These are phyloP conservation scores for Cavia aperea DNA, from an alignment of 2,113 vertebrate species.

Conservation along the genomic window DNA sequence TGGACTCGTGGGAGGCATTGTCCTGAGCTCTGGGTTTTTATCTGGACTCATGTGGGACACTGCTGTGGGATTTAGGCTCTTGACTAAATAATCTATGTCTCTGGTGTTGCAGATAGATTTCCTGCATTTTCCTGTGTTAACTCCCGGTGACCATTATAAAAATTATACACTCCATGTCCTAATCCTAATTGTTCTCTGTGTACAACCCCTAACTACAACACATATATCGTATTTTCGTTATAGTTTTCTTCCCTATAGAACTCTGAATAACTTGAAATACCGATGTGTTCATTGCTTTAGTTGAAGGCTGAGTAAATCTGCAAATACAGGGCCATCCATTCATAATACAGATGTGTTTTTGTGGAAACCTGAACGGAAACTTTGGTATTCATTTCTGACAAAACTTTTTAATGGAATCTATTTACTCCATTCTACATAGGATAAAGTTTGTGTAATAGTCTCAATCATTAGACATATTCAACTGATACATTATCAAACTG, in stretches of 20 bases:
- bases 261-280: conserved; percentile 5
- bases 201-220: too few species aligned
- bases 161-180: too few species aligned
- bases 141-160: too few species aligned
- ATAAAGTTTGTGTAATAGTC: neutral
- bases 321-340: neutral
- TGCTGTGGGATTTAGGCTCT: too few species aligned
- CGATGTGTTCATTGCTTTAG: neutral
- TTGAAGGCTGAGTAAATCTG: conserved; percentile 9
- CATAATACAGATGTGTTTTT: neutral
- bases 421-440: neutral
- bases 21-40: too few species aligned
- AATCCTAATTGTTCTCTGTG: too few species aligned
- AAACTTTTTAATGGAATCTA: neutral
- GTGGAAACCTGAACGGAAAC: neutral
- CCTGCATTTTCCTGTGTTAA: too few species aligned
- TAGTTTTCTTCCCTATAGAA: neutral
- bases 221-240: neutral
- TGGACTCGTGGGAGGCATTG: too few species aligned
- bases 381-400: neutral
- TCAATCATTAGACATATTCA: neutral
- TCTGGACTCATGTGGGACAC: too few species aligned
- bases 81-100: too few species aligned
- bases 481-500: neutral
- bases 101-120: too few species aligned